phyloP scores from a whole-genome alignment of 1,140 invertebrate genomes.

The Agraylea sexmaculata region DNA sequence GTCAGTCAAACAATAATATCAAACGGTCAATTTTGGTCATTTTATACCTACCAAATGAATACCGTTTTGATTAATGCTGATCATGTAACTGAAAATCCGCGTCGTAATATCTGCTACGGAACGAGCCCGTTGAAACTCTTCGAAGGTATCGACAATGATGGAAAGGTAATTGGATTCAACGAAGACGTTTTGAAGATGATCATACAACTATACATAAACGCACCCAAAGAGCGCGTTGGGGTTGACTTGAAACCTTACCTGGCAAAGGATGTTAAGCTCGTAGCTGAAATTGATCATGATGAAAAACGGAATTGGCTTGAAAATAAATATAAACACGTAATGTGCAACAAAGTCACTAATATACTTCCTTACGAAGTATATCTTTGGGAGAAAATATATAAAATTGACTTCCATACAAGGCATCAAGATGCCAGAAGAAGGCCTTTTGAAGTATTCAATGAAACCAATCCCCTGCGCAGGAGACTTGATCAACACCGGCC shows the following conservation, averaged over 20 bases:
- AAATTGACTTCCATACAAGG: slow-evolving; percentile 52
- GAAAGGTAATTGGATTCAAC: slow-evolving; percentile 67
- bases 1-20: slow-evolving; percentile 74
- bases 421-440: slow-evolving; percentile 52
- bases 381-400: slow-evolving; percentile 67
- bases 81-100: slow-evolving; percentile 48
- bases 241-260: slow-evolving; percentile 66
- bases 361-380: slow-evolving; percentile 52
- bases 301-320: slow-evolving; percentile 58
- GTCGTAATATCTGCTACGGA: slow-evolving; percentile 73
- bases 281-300: slow-evolving; percentile 54
- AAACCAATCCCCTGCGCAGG: slow-evolving; percentile 43
- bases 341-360: slow-evolving; percentile 50
- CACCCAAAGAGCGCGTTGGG: slow-evolving; percentile 47
- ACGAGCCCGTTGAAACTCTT: slow-evolving; percentile 59
- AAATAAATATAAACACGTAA: slow-evolving; percentile 51
- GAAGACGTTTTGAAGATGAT: slow-evolving; percentile 63
- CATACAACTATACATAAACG: slow-evolving; percentile 63
- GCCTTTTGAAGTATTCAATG: slow-evolving; percentile 50
- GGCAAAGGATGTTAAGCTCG: slow-evolving; percentile 40
- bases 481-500: slow-evolving; percentile 51
- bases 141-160: slow-evolving; percentile 53
- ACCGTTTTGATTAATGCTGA: slow-evolving; percentile 56
- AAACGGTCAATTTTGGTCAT: slow-evolving; percentile 71
- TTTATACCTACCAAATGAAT: slow-evolving; percentile 82